Evolutionary conservation across 2,888 invertebrate genomes (phyloP).

Genomic region (Coelogynopora nodosa): DNA sequence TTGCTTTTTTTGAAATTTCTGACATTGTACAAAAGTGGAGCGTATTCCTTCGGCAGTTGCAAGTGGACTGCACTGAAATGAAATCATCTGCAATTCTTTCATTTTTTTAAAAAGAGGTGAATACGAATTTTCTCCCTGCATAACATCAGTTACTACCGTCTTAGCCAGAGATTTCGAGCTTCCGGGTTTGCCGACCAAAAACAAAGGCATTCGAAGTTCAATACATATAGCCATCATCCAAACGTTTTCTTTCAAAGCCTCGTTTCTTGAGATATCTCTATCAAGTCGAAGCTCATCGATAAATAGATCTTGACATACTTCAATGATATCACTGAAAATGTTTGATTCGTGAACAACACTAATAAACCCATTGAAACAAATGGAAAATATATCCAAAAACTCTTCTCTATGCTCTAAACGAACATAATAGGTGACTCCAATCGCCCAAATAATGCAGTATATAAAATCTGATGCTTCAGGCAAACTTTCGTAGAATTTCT

Average conservation of each 20-base stretch:
- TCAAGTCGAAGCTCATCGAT: conserved; percentile 52
- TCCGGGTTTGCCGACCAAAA: conserved; percentile 61
- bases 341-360: background rate
- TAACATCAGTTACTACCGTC: conserved; percentile 57
- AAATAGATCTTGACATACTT: conserved; percentile 56
- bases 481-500: background rate
- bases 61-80: conserved; percentile 58
- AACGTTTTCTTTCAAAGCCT: conserved; percentile 58
- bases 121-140: conserved; percentile 53
- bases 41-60: conserved; percentile 57
- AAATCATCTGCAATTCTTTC: conserved; percentile 55
- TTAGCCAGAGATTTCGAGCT: conserved; percentile 60
- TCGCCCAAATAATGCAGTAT: background rate
- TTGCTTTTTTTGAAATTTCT: conserved; percentile 54
- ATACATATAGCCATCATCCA: conserved; percentile 61
- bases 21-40: conserved; percentile 56
- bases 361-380: background rate
- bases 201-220: conserved; percentile 58
- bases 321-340: background rate
- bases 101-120: conserved; percentile 41
- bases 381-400: background rate
- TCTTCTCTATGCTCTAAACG: background rate
- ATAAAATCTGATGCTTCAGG: background rate
- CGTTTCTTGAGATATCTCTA: conserved; percentile 55
- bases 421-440: background rate